phyloP scores from a whole-genome alignment of 2,888 invertebrate genomes.

The Enchytraeus crypticus region DNA sequence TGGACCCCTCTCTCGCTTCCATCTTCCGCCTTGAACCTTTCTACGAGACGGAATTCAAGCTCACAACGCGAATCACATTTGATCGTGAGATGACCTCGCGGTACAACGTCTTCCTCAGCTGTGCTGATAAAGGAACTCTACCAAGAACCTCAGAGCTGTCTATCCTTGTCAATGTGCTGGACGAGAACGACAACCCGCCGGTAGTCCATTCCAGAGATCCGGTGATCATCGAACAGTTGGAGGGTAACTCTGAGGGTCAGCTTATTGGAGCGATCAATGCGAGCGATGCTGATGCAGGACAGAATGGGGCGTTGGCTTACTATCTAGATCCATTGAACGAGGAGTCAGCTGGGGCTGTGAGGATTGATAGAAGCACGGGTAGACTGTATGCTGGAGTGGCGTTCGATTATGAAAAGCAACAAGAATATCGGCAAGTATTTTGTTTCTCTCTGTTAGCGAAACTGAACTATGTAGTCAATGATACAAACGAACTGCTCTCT shows the following conservation, averaged over 20 bases:
- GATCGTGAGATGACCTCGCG: conserved; percentile 4
- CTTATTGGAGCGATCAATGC: conserved; percentile 25
- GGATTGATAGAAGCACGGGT: conserved; percentile 71
- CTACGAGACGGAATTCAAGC: background rate
- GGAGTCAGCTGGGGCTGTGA: conserved; percentile 61
- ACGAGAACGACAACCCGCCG: conserved; percentile 17
- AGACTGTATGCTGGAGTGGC: conserved; percentile 45
- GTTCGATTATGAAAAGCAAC: conserved; percentile 29
- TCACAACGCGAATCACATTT: background rate
- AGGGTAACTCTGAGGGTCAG: conserved; percentile 4
- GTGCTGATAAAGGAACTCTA: conserved; percentile 8
- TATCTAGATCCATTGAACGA: conserved; percentile 51
- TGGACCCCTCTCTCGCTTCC: conserved; percentile 1
- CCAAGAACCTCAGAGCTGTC: background rate
- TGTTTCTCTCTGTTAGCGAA: too few species aligned
- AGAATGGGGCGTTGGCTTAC: conserved; percentile 24
- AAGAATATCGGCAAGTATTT: too few species aligned
- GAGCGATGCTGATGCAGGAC: conserved; percentile 47
- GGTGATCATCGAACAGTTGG: conserved; percentile 1
- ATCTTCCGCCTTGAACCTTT: background rate
- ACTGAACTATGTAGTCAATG: too few species aligned
- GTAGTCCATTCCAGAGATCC: background rate
- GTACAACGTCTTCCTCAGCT: background rate
- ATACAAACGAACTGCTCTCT: too few species aligned
- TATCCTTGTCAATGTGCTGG: background rate